phyloP scores from a whole-genome alignment of 2,113 vertebrate species.

The Paradoxurus hermaphroditus region DNA sequence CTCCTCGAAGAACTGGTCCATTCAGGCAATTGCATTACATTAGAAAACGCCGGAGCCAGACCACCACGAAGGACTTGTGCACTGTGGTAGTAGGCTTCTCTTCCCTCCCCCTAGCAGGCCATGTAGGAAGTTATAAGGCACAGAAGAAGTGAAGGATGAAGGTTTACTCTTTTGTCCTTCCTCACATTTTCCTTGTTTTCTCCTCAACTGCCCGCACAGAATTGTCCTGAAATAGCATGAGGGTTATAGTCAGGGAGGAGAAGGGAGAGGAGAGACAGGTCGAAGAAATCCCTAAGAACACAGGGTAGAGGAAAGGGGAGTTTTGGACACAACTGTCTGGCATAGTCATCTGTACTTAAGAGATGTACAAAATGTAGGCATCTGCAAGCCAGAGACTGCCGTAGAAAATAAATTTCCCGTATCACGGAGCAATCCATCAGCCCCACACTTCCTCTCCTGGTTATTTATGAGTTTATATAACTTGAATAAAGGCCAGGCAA shows the following conservation, averaged over 20 bases:
- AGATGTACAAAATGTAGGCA: background rate
- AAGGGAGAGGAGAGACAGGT: background rate
- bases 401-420: conserved; percentile 45
- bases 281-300: background rate
- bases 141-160: background rate
- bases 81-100: background rate
- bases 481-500: conserved; percentile 47
- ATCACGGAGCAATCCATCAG: background rate
- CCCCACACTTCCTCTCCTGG: background rate
- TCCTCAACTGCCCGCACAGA: background rate
- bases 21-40: background rate
- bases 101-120: background rate
- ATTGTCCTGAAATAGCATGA: background rate
- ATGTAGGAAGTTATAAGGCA: background rate
- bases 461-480: conserved; percentile 59
- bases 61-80: background rate
- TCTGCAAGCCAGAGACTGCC: conserved; percentile 28
- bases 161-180: background rate
- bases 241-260: background rate
- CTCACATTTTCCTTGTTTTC: background rate
- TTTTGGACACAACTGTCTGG: background rate
- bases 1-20: background rate
- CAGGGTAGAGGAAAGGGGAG: background rate
- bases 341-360: conserved; percentile 34
- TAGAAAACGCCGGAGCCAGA: background rate